Conservation (phyloP, 35 echinoderm and acorn worm genomes). For the Strongylocentrotus purpuratus region DNA sequence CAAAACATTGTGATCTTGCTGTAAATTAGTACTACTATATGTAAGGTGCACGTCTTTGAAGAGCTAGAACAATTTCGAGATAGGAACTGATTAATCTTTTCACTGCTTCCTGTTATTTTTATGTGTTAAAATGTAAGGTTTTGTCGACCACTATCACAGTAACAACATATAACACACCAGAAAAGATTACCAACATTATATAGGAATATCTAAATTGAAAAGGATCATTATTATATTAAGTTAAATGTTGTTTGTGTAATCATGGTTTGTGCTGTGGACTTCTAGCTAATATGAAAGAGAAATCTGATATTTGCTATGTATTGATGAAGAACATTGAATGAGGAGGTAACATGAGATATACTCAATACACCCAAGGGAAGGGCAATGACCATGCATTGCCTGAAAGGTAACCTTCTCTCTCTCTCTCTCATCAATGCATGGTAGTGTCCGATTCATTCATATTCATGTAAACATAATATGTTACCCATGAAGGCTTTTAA, state of each 20-base stretch:
- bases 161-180: neutral
- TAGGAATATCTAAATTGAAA: neutral
- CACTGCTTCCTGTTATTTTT: neutral
- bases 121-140: neutral
- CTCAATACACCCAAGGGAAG: neutral
- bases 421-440: neutral
- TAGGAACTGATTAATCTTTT: neutral
- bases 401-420: no score
- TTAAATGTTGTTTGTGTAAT: neutral
- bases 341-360: neutral
- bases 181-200: no score
- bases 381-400: constrained; percentile 1
- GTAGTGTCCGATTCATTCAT: neutral
- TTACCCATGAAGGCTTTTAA: neutral
- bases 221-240: neutral
- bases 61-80: neutral
- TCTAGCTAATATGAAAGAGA: neutral
- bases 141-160: neutral
- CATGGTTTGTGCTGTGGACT: neutral
- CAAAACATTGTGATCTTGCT: neutral
- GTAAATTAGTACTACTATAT: no score
- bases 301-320: neutral
- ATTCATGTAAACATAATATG: neutral
- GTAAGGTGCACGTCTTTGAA: neutral
- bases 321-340: neutral